A percentile compares a stretch with the other conserved stretches of the same genome.
phyloP scores from a whole-genome alignment of 1,140 invertebrate species.

The Ladona fulva region DNA sequence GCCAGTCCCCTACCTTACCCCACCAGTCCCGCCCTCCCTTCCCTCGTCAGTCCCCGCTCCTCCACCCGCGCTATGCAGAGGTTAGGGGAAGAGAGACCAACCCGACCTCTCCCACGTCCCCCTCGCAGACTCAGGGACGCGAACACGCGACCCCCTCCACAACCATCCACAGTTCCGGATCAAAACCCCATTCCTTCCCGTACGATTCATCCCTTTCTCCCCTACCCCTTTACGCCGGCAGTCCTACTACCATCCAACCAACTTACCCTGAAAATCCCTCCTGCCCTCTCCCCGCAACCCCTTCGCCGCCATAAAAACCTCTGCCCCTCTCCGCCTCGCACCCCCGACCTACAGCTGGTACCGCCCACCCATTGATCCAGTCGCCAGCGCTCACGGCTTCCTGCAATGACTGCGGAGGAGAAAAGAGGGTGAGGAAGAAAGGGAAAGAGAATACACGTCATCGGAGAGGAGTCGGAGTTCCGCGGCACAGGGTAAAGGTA shows the following conservation, averaged over 20 bases:
- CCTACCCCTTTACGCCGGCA: not conserved
- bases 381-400: not conserved
- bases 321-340: too few relatives aligned
- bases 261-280: not conserved
- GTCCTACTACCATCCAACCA: not conserved
- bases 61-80: not conserved
- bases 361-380: conserved; percentile 5
- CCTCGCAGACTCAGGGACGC: not conserved
- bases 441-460: not conserved
- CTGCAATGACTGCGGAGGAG: not conserved
- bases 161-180: not conserved
- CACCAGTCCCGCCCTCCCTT: not conserved
- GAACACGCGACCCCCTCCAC: not conserved
- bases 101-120: not conserved
- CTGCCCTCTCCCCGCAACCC: not conserved
- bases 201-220: not conserved
- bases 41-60: not conserved
- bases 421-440: not conserved
- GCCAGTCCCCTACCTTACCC: not conserved
- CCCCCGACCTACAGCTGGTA: not conserved
- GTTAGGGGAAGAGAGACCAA: not conserved
- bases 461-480: not conserved
- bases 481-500: too few relatives aligned
- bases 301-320: not conserved
- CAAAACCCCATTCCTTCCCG: not conserved